A percentile compares a stretch with the other conserved stretches of the same genome.
Conservation (phyloP, 2,797 vertebrate species). For the Halcyon chelicuti region DNA sequence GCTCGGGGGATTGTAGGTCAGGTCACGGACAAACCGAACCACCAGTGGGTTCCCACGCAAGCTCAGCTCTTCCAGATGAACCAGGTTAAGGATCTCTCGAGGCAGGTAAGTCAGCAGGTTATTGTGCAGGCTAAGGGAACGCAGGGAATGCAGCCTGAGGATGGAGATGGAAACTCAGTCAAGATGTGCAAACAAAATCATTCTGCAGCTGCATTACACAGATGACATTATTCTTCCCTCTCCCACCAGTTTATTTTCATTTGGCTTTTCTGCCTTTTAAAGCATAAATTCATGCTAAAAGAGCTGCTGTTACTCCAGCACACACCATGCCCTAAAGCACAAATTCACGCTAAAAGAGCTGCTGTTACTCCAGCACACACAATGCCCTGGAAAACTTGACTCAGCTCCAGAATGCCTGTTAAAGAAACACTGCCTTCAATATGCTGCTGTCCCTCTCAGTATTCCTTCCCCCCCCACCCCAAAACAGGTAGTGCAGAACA, state of each 20-base stretch:
- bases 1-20: constrained; percentile 93
- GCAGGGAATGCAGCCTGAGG: constrained; percentile 90
- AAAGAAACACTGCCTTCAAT: background rate
- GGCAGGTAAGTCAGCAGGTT: constrained; percentile 96
- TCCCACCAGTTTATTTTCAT: background rate
- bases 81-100: constrained; percentile 94
- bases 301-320: background rate
- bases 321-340: background rate
- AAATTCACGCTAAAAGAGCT: background rate
- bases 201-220: background rate
- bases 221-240: background rate
- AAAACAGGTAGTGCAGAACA: background rate
- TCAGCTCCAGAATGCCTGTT: background rate
- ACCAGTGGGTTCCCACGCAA: constrained; percentile 96
- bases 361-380: background rate
- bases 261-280: background rate
- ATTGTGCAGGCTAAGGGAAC: constrained; percentile 97
- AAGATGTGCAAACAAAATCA: background rate
- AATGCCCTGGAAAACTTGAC: background rate
- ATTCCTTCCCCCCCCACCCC: no score
- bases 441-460: background rate
- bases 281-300: background rate
- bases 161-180: background rate
- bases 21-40: constrained; percentile 96
- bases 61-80: constrained; percentile 95